Conservation (phyloP, 1,140 invertebrate species). For the Ridgeia piscesae region DNA sequence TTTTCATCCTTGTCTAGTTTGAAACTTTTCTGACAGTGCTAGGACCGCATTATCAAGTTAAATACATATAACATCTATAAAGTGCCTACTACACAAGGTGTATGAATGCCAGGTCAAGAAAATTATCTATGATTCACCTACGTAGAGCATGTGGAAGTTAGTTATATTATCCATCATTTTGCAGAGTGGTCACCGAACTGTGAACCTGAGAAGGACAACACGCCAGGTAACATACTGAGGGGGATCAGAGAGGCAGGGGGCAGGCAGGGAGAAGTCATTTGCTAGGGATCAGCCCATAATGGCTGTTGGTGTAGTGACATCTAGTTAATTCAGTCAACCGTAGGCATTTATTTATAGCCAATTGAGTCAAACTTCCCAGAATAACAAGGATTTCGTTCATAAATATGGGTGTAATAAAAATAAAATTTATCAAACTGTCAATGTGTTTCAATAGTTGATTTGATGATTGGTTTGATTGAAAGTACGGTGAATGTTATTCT, state of each 20-base stretch:
- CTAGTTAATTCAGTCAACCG: no score
- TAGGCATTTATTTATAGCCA: no score
- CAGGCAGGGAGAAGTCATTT: no score
- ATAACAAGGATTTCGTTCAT: no score
- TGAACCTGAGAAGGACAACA: neutral
- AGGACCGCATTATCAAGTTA: neutral
- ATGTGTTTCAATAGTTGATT: no score
- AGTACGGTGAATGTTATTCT: no score
- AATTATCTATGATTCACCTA: neutral
- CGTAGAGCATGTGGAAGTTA: neutral
- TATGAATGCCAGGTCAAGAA: neutral
- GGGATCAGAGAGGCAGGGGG: neutral
- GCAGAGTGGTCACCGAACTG: neutral
- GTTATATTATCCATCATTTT: neutral
- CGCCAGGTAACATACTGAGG: neutral
- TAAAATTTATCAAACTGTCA: no score
- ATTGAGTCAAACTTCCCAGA: no score
- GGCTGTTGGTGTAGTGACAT: no score
- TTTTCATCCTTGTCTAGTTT: neutral
- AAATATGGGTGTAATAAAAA: no score
- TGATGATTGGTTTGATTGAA: no score
- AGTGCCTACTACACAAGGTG: neutral
- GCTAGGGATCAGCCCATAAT: no score
- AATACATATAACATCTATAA: neutral
- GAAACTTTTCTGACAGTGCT: neutral